Evolutionary conservation across 1,140 invertebrate genomes (phyloP), one percentile per base, ranked within the genome.

Genomic region (Drosophila elegans): DNA sequence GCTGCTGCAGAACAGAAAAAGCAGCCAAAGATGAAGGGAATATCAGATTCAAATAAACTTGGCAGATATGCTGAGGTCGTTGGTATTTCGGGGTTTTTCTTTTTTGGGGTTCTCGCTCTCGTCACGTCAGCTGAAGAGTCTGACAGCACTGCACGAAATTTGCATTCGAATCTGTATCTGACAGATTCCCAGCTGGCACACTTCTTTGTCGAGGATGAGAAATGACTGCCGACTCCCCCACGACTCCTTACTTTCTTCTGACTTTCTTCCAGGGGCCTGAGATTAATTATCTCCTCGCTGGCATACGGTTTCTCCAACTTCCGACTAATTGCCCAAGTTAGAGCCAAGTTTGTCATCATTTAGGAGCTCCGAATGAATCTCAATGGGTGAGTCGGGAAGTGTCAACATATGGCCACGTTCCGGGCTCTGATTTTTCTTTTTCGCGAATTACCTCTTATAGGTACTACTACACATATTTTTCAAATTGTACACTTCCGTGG

Each of bases 141-240:
- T 66, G 67, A 66, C 64, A 66, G n/a, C 38, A 56, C 39, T 73
- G 67, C 61, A 56, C 36, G 45, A 63, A 75, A 78, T 82, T 82
- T 82, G 74, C 79, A 82, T 82, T 82, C 61, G 39, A 74, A 64
- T 57, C 62, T 80, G 78, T 76, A 45, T 59, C 56, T 82, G 74
- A 71, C 79, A 82, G 76, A 78, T 81, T 59, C 49, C 49, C 48
- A 67, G 62, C 66, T 46, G 46, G 39, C 34, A 46, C 56, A 48
- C 42, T 68, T 38, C 41, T 34, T 38, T 16, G 61, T 25, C 12
- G 36, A 11, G 25, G 10, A 38, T 53, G 61, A 69, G 48, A 53
- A 69, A 55, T 69, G 67, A 38, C 49, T 55, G 6, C 34, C 48
- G 21, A 4, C 42, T 11, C 16, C 42, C n/a, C 16, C 16, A 21